Evolutionary conservation across 1,140 invertebrate species (phyloP), one percentile per base, ranked within the genome.

Genomic region (Heliconius congener): DNA sequence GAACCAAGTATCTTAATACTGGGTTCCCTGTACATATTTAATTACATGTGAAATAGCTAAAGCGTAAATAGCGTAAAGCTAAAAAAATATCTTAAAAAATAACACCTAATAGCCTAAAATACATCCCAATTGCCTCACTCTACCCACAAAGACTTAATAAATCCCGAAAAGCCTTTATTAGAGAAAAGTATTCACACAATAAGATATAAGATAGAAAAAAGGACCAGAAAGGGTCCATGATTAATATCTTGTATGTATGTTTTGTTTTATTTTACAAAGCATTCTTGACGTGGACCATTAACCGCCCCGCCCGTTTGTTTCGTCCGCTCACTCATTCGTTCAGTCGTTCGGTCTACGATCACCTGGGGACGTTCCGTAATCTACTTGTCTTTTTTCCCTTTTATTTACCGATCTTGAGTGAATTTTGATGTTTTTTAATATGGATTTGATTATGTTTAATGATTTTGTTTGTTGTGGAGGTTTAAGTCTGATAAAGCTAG

Each of bases 201-300:
- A 66, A 66, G 60, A 66, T 66, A 66, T 66, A 66, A 30, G 60
- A 66, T 66, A 66, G 27, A 66, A 66, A 66, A 66, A 66, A 66
- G 60, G 60, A 77, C 52, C 39, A 83, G 82, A 83, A 83, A 86
- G 74, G 85, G 85, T 84, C 85, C 83, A 83, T 85, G 88, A 90
- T 88, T 89, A 89, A 87, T 90, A 87, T 82, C 84, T 82, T 89
- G 89, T 85, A 83, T 52, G 18, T 85, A 74, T 72, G 84, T 90
- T 90, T 89, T 89, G 88, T 91, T 89, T 88, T 87, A 87, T 87
- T 84, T 83, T 80, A 85, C 83, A 89, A 89, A 90, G 81, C 84
- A 87, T 86, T 86, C 90, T 88, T 91, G 88, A 90, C 88, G 88
- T 85, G 87, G 76, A 74, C 87, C 88, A 91, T 91, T 91, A 91